Conservation (phyloP, 2,888 invertebrate genomes). For the Leptinotarsa haldemani region DNA sequence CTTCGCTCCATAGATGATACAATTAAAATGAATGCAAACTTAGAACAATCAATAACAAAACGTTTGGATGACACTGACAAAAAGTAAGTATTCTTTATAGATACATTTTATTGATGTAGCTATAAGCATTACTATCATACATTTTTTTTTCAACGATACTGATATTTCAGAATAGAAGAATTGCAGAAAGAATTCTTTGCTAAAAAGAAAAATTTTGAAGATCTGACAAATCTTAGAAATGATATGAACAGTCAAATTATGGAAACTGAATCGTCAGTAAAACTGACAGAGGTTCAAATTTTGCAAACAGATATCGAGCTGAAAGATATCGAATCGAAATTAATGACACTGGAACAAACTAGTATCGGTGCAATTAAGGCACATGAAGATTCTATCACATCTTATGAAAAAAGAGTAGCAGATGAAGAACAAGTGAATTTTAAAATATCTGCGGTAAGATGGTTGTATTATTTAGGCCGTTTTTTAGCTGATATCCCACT, state of each 20-base stretch:
- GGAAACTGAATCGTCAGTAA: conserved; percentile 9
- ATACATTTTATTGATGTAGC: background rate
- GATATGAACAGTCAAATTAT: conserved; percentile 14
- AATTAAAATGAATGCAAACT: background rate
- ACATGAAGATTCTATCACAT: background rate
- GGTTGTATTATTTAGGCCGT: no score
- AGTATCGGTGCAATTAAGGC: conserved; percentile 6
- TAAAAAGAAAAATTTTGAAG: conserved; percentile 17
- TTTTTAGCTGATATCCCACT: no score
- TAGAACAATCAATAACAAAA: background rate
- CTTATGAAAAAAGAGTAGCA: background rate
- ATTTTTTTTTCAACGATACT: no score
- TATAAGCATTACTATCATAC: background rate
- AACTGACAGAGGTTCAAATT: conserved; percentile 9
- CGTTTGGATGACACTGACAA: conserved; percentile 1
- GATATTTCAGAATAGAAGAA: conserved; percentile 17
- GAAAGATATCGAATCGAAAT: conserved; percentile 22
- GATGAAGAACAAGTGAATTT: background rate
- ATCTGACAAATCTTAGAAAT: conserved; percentile 12
- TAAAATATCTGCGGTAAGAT: background rate
- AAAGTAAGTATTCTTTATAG: conserved; percentile 7
- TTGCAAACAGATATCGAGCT: conserved; percentile 23
- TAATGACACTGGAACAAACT: conserved; percentile 10
- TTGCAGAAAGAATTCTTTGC: background rate
- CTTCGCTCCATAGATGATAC: conserved; percentile 1